Conservation (phyloP, 1,140 invertebrate species). For the Drosophila repleta region DNA sequence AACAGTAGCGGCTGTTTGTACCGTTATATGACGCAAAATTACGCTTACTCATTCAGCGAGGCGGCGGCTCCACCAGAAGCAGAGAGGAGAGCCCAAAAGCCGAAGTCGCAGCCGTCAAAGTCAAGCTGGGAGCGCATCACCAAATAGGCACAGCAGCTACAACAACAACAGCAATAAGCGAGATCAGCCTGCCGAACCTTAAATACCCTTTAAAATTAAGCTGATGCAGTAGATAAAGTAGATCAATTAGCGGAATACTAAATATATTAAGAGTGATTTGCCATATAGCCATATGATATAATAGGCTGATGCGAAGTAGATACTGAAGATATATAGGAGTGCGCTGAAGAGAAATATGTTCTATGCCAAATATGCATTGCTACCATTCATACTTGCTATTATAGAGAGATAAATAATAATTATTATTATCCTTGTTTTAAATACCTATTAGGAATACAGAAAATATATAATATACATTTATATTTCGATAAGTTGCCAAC, state of each 20-base stretch:
- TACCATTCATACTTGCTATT: too few relatives aligned
- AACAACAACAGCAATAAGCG: slow-evolving; percentile 27
- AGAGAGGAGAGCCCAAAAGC: slow-evolving; percentile 31
- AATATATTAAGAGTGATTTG: too few relatives aligned
- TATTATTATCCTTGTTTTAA: too few relatives aligned
- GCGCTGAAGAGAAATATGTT: too few relatives aligned
- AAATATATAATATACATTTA: too few relatives aligned
- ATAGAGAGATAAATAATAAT: too few relatives aligned
- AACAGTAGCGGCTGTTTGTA: slow-evolving; percentile 72
- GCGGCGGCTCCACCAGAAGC: slow-evolving; percentile 52
- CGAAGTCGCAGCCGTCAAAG: slow-evolving; percentile 16
- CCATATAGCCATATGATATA: too few relatives aligned
- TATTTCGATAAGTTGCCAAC: background rate
- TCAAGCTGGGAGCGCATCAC: slow-evolving; percentile 13
- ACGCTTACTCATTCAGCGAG: slow-evolving; percentile 77
- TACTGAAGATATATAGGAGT: too few relatives aligned
- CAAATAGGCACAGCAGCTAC: slow-evolving; percentile 52
- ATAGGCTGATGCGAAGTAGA: too few relatives aligned
- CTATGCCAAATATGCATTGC: too few relatives aligned
- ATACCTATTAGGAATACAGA: too few relatives aligned
- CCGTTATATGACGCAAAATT: slow-evolving; percentile 81
- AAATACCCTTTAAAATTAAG: background rate
- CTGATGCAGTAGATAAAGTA: background rate
- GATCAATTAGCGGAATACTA: too few relatives aligned
- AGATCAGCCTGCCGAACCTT: background rate